These are phyloP conservation scores for Drosophila nasuta DNA, from an alignment of 1,140 invertebrate genomes.

Conservation along the genomic window DNA sequence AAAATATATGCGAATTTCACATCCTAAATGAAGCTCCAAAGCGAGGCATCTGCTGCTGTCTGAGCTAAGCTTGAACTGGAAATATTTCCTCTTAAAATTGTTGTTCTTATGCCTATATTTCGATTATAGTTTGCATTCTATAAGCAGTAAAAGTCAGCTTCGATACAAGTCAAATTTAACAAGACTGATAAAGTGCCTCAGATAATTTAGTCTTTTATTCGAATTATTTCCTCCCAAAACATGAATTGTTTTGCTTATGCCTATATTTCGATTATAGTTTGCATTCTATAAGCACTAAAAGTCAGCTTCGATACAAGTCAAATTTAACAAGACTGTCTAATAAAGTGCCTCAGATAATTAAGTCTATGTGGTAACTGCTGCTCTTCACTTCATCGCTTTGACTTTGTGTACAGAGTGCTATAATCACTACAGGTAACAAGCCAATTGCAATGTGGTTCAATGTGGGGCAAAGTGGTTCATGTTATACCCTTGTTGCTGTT, in stretches of 20 bases:
- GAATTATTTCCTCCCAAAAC: too few species aligned
- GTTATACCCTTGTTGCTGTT: background rate
- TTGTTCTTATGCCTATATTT: background rate
- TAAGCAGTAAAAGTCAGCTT: background rate
- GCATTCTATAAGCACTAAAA: background rate
- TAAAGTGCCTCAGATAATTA: background rate
- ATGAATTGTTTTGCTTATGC: too few species aligned
- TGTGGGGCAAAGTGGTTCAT: conserved; percentile 26
- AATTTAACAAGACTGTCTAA: background rate
- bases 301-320: background rate
- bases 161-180: background rate
- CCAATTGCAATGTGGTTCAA: conserved; percentile 39
- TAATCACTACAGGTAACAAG: conserved; percentile 30
- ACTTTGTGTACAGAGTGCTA: background rate
- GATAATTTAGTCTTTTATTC: background rate
- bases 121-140: background rate
- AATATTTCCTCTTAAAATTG: background rate
- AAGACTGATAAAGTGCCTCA: background rate
- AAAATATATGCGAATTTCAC: too few species aligned
- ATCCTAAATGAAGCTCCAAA: too few species aligned
- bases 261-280: background rate
- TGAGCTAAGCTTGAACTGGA: too few species aligned
- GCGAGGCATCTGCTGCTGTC: too few species aligned
- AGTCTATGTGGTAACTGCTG: background rate
- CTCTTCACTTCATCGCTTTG: background rate